These are phyloP conservation scores for Toxotes chatareus DNA, from an alignment of 2,113 vertebrate genomes.

Conservation along the genomic window DNA sequence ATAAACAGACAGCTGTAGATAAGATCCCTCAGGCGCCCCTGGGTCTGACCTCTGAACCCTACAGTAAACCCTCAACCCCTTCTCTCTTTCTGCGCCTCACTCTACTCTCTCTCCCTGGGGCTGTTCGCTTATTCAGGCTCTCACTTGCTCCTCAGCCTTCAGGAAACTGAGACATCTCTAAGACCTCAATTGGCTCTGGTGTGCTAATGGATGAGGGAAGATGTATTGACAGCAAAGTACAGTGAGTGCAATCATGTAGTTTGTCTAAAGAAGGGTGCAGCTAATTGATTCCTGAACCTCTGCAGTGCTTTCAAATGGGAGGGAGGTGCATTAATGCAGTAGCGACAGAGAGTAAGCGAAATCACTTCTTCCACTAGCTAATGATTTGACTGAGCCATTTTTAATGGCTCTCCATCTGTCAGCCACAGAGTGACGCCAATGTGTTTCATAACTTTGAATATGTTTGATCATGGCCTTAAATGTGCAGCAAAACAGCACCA, in stretches of 20 bases:
- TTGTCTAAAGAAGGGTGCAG: slow-evolving; percentile 28
- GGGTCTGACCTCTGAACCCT: slow-evolving; percentile 67
- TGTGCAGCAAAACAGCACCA: slow-evolving; percentile 50
- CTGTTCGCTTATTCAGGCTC: slow-evolving; percentile 57
- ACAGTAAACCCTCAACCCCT: slow-evolving; percentile 57
- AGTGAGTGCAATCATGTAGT: slow-evolving; percentile 29
- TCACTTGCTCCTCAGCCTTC: slow-evolving; percentile 58
- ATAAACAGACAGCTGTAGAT: slow-evolving; percentile 64
- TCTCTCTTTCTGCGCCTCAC: slow-evolving; percentile 20
- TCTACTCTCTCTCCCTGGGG: slow-evolving; percentile 48
- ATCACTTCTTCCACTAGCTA: slow-evolving; percentile 66
- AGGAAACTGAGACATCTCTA: slow-evolving; percentile 44
- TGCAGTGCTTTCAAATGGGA: slow-evolving; percentile 53
- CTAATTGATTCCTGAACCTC: slow-evolving; percentile 70
- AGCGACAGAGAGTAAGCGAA: slow-evolving; percentile 46
- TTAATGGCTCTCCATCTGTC: slow-evolving; percentile 68
- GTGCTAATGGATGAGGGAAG: slow-evolving; percentile 53
- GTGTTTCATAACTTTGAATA: slow-evolving; percentile 59
- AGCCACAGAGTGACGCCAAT: slow-evolving; percentile 41
- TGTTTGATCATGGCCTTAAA: slow-evolving; percentile 43
- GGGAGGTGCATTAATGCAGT: slow-evolving; percentile 58
- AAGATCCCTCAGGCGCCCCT: slow-evolving; percentile 50
- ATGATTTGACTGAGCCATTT: slow-evolving; percentile 62
- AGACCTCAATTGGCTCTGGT: slow-evolving; percentile 25
- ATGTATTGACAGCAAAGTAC: slow-evolving; percentile 41